These are phyloP conservation scores for Norana najaformis DNA, from an alignment of 2,888 invertebrate species.

Conservation along the genomic window DNA sequence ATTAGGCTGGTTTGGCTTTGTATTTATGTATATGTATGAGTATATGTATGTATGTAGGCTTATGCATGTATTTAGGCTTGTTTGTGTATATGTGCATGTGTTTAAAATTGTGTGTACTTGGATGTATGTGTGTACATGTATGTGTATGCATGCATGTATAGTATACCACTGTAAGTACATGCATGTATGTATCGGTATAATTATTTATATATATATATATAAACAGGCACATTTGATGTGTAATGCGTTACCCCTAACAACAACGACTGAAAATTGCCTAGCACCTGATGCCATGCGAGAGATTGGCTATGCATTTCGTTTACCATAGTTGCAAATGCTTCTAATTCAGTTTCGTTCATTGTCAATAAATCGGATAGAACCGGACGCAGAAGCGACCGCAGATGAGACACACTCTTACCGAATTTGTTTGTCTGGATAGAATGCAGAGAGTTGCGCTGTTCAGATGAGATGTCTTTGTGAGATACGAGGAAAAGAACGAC, in stretches of 20 bases:
- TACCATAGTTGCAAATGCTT: too few relatives aligned
- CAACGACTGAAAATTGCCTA: not conserved
- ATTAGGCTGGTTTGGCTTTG: not conserved
- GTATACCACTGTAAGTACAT: too few relatives aligned
- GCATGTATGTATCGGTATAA: too few relatives aligned
- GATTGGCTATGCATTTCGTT: too few relatives aligned
- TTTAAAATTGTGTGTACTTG: too few relatives aligned
- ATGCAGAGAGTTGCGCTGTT: not conserved
- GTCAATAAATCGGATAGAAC: not conserved
- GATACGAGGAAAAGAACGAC: conserved; percentile 93
- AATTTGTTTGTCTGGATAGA: not conserved
- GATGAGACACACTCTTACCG: not conserved
- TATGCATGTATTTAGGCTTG: not conserved
- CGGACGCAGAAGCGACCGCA: not conserved
- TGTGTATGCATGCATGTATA: too few relatives aligned
- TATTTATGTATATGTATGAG: not conserved
- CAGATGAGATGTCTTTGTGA: conserved; percentile 86
- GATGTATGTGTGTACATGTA: too few relatives aligned
- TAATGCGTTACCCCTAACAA: not conserved
- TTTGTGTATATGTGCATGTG: too few relatives aligned
- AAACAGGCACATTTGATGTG: not conserved
- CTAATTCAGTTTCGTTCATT: not conserved
- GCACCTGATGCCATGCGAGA: too few relatives aligned
- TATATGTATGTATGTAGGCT: not conserved
- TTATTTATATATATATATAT: not conserved